Conservation (phyloP, 1,140 invertebrate genomes). For the Drosophila teissieri region DNA sequence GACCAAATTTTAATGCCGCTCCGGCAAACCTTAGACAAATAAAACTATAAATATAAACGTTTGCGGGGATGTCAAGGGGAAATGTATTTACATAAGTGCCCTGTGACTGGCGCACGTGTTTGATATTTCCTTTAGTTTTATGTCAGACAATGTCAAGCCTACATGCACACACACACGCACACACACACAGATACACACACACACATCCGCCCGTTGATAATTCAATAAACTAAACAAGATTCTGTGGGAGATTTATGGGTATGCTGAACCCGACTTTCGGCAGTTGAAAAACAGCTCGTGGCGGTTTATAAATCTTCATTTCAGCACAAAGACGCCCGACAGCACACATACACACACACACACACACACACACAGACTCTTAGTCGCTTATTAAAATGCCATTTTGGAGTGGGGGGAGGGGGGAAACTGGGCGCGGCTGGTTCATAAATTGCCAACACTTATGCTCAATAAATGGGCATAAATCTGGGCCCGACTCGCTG, state of each 20-base stretch:
- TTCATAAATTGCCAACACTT: constrained; percentile 74
- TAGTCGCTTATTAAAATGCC: constrained; percentile 72
- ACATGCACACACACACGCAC: constrained; percentile 17
- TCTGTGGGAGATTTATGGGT: constrained; percentile 78
- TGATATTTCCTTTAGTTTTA: constrained; percentile 77
- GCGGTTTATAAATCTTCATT: constrained; percentile 76
- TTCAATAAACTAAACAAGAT: constrained; percentile 80
- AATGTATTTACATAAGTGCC: constrained; percentile 72
- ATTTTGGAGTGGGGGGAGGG: constrained; percentile 39
- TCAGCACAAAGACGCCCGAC: constrained; percentile 30
- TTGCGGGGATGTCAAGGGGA: background rate
- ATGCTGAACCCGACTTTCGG: constrained; percentile 55
- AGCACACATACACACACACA: constrained; percentile 10
- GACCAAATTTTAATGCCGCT: constrained; percentile 51
- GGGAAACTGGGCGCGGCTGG: constrained; percentile 49
- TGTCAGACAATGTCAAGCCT: constrained; percentile 59
- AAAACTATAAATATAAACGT: constrained; percentile 74
- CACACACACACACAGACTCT: constrained; percentile 17
- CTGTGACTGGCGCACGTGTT: constrained; percentile 65
- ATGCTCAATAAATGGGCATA: constrained; percentile 76
- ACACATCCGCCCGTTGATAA: constrained; percentile 53
- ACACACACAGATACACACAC: constrained; percentile 8
- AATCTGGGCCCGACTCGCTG: constrained; percentile 46
- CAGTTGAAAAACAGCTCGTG: constrained; percentile 38
- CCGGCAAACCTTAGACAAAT: constrained; percentile 63